phyloP scores from a whole-genome alignment of 1,140 invertebrate genomes.

The Calycopis cecrops region DNA sequence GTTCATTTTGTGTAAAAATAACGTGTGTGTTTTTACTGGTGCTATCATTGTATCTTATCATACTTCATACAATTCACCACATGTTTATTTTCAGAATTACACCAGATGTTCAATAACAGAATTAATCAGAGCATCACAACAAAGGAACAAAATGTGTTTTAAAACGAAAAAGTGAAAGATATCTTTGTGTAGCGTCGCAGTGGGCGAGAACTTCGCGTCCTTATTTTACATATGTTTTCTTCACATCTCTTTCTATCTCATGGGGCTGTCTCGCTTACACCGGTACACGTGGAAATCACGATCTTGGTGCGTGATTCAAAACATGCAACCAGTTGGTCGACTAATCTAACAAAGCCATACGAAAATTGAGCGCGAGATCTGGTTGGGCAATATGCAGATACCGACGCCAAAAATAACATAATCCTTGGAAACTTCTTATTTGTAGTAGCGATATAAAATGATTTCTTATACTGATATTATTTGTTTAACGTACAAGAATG shows the following conservation, averaged over 20 bases:
- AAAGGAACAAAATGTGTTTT: background rate
- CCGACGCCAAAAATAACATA: slow-evolving; percentile 27
- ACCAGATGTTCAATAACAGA: background rate
- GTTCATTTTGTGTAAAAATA: no score
- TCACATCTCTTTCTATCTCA: slow-evolving; percentile 33
- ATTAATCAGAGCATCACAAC: slow-evolving; percentile 2
- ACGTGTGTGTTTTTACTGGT: no score
- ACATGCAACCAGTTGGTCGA: slow-evolving; percentile 27
- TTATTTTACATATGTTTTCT: slow-evolving; percentile 44
- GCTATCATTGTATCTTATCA: no score
- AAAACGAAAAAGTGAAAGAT: slow-evolving; percentile 24
- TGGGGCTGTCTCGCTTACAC: slow-evolving; percentile 29
- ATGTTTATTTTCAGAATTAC: no score
- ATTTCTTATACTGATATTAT: no score
- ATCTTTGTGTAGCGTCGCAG: slow-evolving; percentile 28
- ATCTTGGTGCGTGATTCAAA: slow-evolving; percentile 34
- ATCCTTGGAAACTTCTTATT: slow-evolving; percentile 21
- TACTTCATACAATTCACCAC: background rate
- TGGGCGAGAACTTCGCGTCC: slow-evolving; percentile 29
- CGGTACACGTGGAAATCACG: slow-evolving; percentile 34
- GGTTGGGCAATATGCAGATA: slow-evolving; percentile 15
- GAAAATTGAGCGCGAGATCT: slow-evolving; percentile 11
- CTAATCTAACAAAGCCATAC: slow-evolving; percentile 19
- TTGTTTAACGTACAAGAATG: no score
- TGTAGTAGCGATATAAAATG: background rate